Evolutionary conservation across 2,888 invertebrate species (phyloP).

Genomic region (Carcina quercana): DNA sequence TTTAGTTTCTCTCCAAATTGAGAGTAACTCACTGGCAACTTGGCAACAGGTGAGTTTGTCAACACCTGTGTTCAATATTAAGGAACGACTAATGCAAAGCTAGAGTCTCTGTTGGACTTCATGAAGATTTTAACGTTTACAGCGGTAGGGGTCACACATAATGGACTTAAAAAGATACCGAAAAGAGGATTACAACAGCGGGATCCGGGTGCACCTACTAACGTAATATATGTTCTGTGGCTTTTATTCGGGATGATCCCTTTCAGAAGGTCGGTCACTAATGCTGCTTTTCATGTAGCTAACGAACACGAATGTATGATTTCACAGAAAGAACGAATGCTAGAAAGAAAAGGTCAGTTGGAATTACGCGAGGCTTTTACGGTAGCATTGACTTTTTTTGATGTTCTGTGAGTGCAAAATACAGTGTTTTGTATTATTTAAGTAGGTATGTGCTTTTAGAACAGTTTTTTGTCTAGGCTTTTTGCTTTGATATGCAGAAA

Average conservation of each 20-base stretch:
- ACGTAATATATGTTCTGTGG: slow-evolving; percentile 21
- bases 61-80: too few species aligned
- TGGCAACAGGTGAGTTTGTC: too few species aligned
- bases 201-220: slow-evolving; percentile 7
- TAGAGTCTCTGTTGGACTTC: too few species aligned
- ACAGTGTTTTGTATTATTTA: too few species aligned
- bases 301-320: slow-evolving; percentile 26
- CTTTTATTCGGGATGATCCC: slow-evolving; percentile 37
- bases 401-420: slow-evolving; percentile 3
- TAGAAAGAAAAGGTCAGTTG: slow-evolving; percentile 18
- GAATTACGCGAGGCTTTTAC: slow-evolving; percentile 19
- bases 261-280: slow-evolving; percentile 28
- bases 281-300: slow-evolving; percentile 39
- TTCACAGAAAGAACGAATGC: slow-evolving; percentile 10
- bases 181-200: slow-evolving; percentile 14
- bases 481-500: too few species aligned
- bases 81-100: too few species aligned
- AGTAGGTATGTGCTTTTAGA: too few species aligned
- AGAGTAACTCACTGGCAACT: too few species aligned
- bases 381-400: slow-evolving; percentile 3
- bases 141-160: slow-evolving; percentile 26
- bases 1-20: too few species aligned
- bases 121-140: neutral
- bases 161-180: slow-evolving; percentile 31
- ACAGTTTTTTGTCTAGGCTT: too few species aligned